phyloP scores from a whole-genome alignment of 2,797 vertebrate species.

The Simalia tracyae region DNA sequence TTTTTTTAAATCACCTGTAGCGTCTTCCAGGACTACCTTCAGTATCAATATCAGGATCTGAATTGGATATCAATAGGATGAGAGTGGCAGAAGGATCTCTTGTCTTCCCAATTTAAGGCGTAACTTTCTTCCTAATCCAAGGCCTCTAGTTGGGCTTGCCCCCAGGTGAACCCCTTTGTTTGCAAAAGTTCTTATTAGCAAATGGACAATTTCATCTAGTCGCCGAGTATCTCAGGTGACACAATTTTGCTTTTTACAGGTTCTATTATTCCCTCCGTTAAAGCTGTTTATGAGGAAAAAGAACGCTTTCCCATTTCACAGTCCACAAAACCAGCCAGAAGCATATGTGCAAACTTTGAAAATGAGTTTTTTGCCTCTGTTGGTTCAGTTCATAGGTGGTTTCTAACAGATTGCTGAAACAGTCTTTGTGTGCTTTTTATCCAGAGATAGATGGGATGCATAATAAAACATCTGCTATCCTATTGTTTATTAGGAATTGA shows the following conservation, averaged over 20 bases:
- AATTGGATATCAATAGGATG: too few species aligned
- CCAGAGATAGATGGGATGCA: slow-evolving; percentile 7
- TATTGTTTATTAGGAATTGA: slow-evolving; percentile 14
- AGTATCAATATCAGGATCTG: too few species aligned
- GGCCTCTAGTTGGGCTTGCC: neutral
- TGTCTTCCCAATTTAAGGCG: neutral
- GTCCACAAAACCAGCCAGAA: slow-evolving; percentile 1
- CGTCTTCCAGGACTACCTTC: too few species aligned
- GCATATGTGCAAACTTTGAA: slow-evolving; percentile 4
- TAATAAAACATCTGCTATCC: slow-evolving; percentile 17
- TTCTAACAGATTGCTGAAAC: neutral
- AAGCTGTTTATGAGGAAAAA: neutral
- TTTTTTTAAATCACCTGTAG: neutral
- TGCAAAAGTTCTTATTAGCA: neutral
- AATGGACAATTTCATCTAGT: neutral
- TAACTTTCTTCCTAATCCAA: neutral
- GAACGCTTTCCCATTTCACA: slow-evolving; percentile 17
- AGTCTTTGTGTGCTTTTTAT: neutral
- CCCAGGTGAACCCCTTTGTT: neutral
- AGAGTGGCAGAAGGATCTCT: neutral
- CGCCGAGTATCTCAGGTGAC: neutral
- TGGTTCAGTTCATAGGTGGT: neutral
- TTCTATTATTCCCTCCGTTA: neutral
- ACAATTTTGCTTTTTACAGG: neutral
- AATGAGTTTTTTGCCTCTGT: neutral